Evolutionary conservation across 2,113 vertebrate species (phyloP).

Genomic region (Cathartes aura): DNA sequence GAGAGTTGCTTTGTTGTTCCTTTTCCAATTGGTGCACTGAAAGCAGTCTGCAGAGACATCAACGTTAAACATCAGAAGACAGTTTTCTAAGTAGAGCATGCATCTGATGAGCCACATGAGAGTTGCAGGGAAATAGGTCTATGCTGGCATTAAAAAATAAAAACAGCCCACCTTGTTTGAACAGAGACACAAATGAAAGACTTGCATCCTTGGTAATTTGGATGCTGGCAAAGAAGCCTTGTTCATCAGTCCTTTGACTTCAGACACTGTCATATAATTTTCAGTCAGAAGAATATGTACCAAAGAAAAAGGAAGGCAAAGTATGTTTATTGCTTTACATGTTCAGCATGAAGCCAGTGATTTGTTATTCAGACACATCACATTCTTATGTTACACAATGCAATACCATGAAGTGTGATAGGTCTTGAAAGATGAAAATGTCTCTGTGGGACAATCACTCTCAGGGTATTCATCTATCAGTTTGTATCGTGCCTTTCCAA

Average conservation of each 20-base stretch:
- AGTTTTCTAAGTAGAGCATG: neutral
- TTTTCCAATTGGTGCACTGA: neutral
- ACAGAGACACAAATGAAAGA: neutral
- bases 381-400: conserved; percentile 9
- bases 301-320: neutral
- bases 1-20: neutral
- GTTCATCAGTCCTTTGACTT: conserved; percentile 31
- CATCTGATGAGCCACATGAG: neutral
- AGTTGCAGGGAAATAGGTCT: neutral
- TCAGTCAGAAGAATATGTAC: neutral
- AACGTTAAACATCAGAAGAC: conserved; percentile 27
- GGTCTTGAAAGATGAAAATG: conserved; percentile 43
- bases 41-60: neutral
- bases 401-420: neutral
- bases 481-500: neutral
- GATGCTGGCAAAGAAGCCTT: conserved; percentile 11
- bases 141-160: conserved; percentile 2
- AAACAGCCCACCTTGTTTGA: neutral
- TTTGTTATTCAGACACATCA: conserved; percentile 45
- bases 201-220: conserved; percentile 14
- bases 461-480: conserved; percentile 1
- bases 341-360: conserved; percentile 10
- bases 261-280: neutral
- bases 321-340: neutral
- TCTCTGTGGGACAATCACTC: conserved; percentile 31